Evolutionary conservation across 2,113 vertebrate genomes (phyloP), one percentile per base, ranked within the genome.

Genomic region (Carettochelys insculpta): DNA sequence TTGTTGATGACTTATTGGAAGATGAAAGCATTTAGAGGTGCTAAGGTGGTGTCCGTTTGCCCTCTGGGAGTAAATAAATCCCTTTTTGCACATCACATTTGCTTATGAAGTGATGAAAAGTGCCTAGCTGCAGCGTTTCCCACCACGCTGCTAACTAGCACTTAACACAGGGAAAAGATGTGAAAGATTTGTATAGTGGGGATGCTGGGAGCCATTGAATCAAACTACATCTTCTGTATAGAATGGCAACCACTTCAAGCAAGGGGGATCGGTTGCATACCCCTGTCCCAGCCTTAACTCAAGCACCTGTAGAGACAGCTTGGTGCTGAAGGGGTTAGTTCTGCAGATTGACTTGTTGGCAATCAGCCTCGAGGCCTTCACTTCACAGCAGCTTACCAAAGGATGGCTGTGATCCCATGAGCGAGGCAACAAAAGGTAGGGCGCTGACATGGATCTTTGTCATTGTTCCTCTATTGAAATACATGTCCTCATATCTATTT

Each of bases 31-130:
- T 86, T 87, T 80, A 52, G 81, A 82, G 29, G n/a, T 93, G 85
- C 84, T 86, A 93, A 29, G 51, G 92, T 45, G 11, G 52, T 77
- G 47, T 90, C 82, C 92, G 48, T 61, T 79, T 90, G 79, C 78
- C 90, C 87, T 77, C 82, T 80, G 80, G 52, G 27, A 84, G 41
- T 90, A 89, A 90, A 89, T 85, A 89, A 93, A 95, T 85, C 45
- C 82, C 82, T 31, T 61, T 93, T 50, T 89, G 51, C n/a, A 92
- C 79, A 41, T 38, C 4, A 24, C 78, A 65, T 82, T 47, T 93
- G 82, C 53, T 75, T 65, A 31, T 51, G 54, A 86, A 92, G 91
- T 77, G 88, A 85, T 56, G n/a, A 96, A 91, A 96, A 85, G 53
- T 77, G 71, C 38, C 17, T 82, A 96, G 86, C 87, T 52, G 87